phyloP scores from a whole-genome alignment of 2,888 invertebrate genomes.

The Pyrochroa serraticornis region DNA sequence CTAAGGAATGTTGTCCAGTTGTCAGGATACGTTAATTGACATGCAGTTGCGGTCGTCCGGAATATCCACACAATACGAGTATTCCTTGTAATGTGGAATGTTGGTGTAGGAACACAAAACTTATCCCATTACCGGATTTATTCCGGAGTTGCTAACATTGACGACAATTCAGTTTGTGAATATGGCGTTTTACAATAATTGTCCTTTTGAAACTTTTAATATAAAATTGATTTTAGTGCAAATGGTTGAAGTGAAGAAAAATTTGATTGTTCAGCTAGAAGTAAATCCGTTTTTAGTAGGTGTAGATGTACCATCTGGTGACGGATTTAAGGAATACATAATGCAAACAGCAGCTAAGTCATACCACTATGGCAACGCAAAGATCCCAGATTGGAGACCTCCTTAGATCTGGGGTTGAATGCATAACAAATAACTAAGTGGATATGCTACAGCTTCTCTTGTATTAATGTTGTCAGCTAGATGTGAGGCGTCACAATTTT shows the following conservation, averaged over 20 bases:
- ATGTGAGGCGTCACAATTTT: conserved; percentile 40
- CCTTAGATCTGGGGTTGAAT: conserved; percentile 53
- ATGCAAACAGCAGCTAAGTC: conserved; percentile 53
- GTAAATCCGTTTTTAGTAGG: conserved; percentile 45
- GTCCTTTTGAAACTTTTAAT: background rate
- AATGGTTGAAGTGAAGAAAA: conserved; percentile 16
- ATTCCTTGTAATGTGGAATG: conserved; percentile 38
- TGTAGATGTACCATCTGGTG: conserved; percentile 50
- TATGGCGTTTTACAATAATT: too few relatives aligned
- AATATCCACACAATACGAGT: conserved; percentile 37
- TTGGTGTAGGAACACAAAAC: conserved; percentile 30
- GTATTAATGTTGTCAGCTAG: conserved; percentile 49
- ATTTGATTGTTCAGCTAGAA: conserved; percentile 27
- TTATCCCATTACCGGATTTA: conserved; percentile 32
- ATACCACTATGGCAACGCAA: conserved; percentile 49
- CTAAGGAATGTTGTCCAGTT: conserved; percentile 47
- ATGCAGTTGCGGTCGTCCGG: conserved; percentile 45
- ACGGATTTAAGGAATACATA: conserved; percentile 54
- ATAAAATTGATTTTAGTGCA: background rate
- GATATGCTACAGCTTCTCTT: conserved; percentile 46
- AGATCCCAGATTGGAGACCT: conserved; percentile 50
- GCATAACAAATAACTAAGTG: conserved; percentile 57
- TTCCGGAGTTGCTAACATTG: conserved; percentile 15
- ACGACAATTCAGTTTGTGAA: background rate
- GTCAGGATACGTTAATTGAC: conserved; percentile 47